These are phyloP conservation scores for Aelia acuminata DNA, from an alignment of 2,888 invertebrate species.

Conservation along the genomic window DNA sequence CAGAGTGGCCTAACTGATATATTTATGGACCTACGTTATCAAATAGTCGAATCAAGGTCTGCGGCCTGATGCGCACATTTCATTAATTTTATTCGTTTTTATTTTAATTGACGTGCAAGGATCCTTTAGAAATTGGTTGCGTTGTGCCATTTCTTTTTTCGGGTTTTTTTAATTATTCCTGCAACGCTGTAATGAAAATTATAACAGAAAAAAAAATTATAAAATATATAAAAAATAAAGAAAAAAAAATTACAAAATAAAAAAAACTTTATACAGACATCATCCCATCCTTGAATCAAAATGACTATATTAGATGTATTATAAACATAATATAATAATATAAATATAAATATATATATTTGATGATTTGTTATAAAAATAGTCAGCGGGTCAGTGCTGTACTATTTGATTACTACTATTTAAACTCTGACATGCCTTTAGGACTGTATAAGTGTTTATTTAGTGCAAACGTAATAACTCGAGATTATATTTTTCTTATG, in stretches of 20 bases:
- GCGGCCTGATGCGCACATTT: conserved; percentile 25
- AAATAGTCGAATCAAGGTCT: conserved; percentile 43
- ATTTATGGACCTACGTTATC: conserved; percentile 55
- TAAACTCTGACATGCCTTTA: conserved; percentile 60
- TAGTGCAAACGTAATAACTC: conserved; percentile 58
- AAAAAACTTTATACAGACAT: conserved; percentile 26
- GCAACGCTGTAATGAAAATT: neutral
- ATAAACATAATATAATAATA: neutral
- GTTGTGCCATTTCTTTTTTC: conserved; percentile 31
- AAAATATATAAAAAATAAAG: neutral
- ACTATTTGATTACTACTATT: conserved; percentile 53
- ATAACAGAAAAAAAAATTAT: conserved; percentile 20
- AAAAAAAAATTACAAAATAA: neutral
- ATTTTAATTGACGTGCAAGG: neutral
- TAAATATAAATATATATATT: conserved; percentile 53
- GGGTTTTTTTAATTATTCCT: neutral
- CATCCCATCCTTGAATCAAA: conserved; percentile 59
- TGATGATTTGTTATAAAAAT: conserved; percentile 48
- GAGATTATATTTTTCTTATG: conserved; percentile 60
- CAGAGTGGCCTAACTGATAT: conserved; percentile 53
- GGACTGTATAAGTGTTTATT: conserved; percentile 58
- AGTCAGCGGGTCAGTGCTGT: conserved; percentile 57
- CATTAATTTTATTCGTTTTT: conserved; percentile 29
- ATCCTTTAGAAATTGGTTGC: conserved; percentile 24
- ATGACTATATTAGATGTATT: conserved; percentile 54